Evolutionary conservation across 2,797 vertebrate species (phyloP).

Genomic region (Molossus alvarezi): DNA sequence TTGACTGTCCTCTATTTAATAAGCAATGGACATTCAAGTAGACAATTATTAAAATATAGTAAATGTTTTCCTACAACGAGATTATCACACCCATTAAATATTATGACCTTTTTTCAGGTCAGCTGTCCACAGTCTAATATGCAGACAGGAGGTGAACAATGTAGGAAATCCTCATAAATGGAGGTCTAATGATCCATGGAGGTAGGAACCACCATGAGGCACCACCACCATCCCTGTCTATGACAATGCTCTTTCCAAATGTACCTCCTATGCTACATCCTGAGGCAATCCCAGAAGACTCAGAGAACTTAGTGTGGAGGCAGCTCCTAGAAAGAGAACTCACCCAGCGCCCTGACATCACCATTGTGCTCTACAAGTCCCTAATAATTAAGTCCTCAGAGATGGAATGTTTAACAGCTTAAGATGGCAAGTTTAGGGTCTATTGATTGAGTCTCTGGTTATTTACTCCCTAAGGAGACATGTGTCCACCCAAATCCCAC

Average conservation of each 20-base stretch:
- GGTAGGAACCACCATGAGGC: neutral
- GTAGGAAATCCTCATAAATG: neutral
- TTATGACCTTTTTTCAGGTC: slow-evolving; percentile 25
- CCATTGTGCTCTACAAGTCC: neutral
- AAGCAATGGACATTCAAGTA: slow-evolving; percentile 42
- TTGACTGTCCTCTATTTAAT: neutral
- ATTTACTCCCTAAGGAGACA: neutral
- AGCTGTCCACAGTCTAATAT: slow-evolving; percentile 1
- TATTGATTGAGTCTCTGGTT: neutral
- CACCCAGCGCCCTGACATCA: neutral
- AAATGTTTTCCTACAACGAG: neutral
- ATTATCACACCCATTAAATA: slow-evolving; percentile 29
- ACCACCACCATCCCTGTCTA: neutral
- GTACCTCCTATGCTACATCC: neutral
- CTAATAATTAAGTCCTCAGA: neutral
- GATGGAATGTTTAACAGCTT: neutral
- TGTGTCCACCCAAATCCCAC: neutral
- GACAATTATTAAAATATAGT: slow-evolving; percentile 47
- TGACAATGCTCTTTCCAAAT: neutral
- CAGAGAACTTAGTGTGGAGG: neutral
- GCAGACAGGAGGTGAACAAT: neutral
- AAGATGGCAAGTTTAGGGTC: neutral
- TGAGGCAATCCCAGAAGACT: neutral
- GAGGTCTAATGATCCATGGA: neutral
- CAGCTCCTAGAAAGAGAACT: neutral